Conservation (phyloP, 1,140 invertebrate genomes). For the Globodera rostochiensis region DNA sequence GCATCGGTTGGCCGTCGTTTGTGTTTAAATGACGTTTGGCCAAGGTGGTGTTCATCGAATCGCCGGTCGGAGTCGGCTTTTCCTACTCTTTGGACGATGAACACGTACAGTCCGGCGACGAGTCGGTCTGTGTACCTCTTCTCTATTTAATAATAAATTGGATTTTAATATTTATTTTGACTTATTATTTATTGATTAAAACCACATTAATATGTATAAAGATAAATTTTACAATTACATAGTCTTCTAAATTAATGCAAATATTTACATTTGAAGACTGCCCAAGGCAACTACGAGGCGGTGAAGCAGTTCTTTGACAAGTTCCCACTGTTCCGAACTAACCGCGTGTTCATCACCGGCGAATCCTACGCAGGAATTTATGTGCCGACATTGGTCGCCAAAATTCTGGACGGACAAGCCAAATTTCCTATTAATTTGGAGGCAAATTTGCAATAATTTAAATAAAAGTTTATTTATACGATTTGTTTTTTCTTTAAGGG, state of each 20-base stretch:
- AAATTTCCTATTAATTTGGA: constrained; percentile 15
- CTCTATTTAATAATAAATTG: no score
- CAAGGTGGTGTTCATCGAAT: constrained; percentile 56
- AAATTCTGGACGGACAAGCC: constrained; percentile 56
- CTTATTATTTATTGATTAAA: no score
- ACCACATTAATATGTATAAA: no score
- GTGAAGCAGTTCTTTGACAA: constrained; percentile 69
- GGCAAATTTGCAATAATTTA: background rate
- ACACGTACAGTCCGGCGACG: constrained; percentile 35
- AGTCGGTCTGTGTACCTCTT: constrained; percentile 18
- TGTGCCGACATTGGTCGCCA: constrained; percentile 67
- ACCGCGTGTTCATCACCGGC: constrained; percentile 67
- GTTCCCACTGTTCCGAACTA: constrained; percentile 68
- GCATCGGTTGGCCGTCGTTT: constrained; percentile 27
- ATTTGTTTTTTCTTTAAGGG: constrained; percentile 28
- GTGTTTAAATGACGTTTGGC: constrained; percentile 40
- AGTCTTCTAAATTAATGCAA: no score
- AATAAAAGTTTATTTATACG: constrained; percentile 10
- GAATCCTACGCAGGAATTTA: constrained; percentile 67
- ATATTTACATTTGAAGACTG: constrained; percentile 44
- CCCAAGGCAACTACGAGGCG: constrained; percentile 68
- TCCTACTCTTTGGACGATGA: constrained; percentile 29
- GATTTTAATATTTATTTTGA: no score
- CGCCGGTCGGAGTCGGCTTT: constrained; percentile 48
- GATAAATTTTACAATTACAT: no score